Evolutionary conservation across 2,888 invertebrate genomes (phyloP).

Genomic region (Cybosia mesomella): DNA sequence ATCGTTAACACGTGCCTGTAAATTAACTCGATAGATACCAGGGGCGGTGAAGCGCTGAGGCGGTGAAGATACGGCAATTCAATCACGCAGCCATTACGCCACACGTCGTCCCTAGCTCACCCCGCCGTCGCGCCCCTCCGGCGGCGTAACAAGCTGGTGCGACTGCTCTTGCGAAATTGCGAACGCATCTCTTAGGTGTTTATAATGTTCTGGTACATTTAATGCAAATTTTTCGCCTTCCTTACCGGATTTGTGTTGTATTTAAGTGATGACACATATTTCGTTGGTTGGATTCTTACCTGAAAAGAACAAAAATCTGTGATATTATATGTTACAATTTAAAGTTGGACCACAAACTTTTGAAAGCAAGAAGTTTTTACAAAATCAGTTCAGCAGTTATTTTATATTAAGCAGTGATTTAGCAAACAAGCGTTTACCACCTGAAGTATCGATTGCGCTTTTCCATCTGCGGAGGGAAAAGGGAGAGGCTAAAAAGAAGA

Average conservation of each 20-base stretch:
- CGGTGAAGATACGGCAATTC: constrained; percentile 76
- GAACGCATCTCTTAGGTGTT: constrained; percentile 59
- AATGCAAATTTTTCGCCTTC: constrained; percentile 65
- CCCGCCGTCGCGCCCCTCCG: constrained; percentile 45
- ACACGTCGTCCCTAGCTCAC: constrained; percentile 60
- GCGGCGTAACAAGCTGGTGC: constrained; percentile 47
- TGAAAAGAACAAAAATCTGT: constrained; percentile 52
- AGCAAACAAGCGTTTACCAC: background rate
- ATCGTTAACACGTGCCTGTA: constrained; percentile 57
- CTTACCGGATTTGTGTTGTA: constrained; percentile 9
- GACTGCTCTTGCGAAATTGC: constrained; percentile 67
- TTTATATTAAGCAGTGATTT: background rate
- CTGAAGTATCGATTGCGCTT: background rate
- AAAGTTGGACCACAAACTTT: background rate
- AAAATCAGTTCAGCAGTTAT: background rate
- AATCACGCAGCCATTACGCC: constrained; percentile 76
- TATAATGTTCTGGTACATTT: constrained; percentile 72
- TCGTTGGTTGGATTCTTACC: constrained; percentile 57
- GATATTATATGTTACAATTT: background rate
- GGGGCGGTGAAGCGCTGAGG: constrained; percentile 67
- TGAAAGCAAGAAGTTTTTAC: background rate
- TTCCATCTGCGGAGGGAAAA: too few species aligned
- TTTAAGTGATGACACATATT: background rate
- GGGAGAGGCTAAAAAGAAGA: background rate
- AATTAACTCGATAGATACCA: constrained; percentile 75